Base-by-base conservation (phyloP, 2,888 invertebrate genomes). In the Therioaphis trifolii region DNA sequence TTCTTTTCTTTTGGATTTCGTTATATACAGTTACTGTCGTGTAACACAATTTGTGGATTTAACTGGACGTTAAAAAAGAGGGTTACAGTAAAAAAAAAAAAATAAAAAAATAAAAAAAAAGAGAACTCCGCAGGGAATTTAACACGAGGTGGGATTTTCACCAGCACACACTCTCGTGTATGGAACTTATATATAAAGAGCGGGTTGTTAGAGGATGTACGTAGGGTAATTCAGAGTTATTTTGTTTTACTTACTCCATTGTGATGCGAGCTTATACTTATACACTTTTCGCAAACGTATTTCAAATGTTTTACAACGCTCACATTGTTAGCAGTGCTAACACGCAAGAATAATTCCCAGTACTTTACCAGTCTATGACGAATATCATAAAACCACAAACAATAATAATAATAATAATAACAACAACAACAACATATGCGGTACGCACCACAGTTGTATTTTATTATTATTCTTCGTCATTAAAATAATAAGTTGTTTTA, bases 191-290 rank as follows among this genome's bases (percentile, higher is more conserved):
- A 43, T 63, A 29, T 18, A 63, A 29, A 77, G 46, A 63, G 14
- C 7, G 46, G 29, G 7, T 77, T 77, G 76, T 63, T 49, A 21
- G 46, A 12, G 14, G n/a, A 46, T n/a, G n/a, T 58, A n/a, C n/a
- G n/a, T 63, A n/a, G 76, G 29, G 43, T 76, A 63, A 46, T 76
- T 63, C 27, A 27, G 46, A 76, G 43, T 63, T 46, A 76, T 76
- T 43, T 76, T 76, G 61, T 76, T 76, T 46, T 76, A 76, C 76
- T 76, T 63, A 43, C n/a, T n/a, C n/a, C 24, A 75, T 27, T 75
- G 61, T 76, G 76, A 40, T 43, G 24, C 29, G n/a, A 27, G 24
- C 5, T 12, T 27, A 29, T n/a, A 43, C 2, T n/a, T n/a, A n/a
- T n/a, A n/a, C n/a, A n/a, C n/a, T 75, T 74, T 74, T 43, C 21